Percentiles rank a stretch among this genome's conserved stretches.
Evolutionary conservation across 2,113 vertebrate genomes (phyloP).

Genomic region (Xiphophorus couchianus): DNA sequence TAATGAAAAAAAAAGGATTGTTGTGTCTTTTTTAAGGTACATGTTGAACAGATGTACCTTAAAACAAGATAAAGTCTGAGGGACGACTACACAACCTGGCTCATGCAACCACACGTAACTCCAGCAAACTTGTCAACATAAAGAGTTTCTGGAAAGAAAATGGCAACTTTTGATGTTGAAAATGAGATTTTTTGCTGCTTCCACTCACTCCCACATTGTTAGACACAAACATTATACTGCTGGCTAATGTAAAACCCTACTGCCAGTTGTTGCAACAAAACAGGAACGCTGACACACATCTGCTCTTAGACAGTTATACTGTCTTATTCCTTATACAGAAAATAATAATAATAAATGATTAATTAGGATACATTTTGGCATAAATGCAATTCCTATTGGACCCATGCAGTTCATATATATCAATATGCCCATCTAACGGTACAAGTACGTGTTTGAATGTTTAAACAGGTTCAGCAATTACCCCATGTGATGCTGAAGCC

Average conservation of each 20-base stretch:
- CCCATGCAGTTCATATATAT: background rate
- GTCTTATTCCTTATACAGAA: no score
- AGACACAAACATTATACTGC: background rate
- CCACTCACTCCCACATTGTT: background rate
- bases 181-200: background rate
- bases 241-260: no score
- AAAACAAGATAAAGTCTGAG: no score
- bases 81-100: no score
- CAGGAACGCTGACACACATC: no score
- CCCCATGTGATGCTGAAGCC: constrained; percentile 94
- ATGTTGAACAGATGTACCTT: no score
- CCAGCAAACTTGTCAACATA: no score
- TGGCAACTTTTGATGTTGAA: background rate
- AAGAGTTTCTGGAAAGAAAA: background rate
- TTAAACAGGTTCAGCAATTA: constrained; percentile 59
- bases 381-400: background rate
- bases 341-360: background rate
- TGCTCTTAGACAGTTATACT: no score
- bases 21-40: no score
- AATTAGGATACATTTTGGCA: background rate
- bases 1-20: no score
- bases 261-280: no score
- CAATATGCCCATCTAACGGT: background rate
- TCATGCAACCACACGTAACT: no score
- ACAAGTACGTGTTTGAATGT: background rate